Percentiles rank a stretch among this genome's conserved stretches.
Evolutionary conservation across 2,888 invertebrate species (phyloP).

Genomic region (Acleris emargana): DNA sequence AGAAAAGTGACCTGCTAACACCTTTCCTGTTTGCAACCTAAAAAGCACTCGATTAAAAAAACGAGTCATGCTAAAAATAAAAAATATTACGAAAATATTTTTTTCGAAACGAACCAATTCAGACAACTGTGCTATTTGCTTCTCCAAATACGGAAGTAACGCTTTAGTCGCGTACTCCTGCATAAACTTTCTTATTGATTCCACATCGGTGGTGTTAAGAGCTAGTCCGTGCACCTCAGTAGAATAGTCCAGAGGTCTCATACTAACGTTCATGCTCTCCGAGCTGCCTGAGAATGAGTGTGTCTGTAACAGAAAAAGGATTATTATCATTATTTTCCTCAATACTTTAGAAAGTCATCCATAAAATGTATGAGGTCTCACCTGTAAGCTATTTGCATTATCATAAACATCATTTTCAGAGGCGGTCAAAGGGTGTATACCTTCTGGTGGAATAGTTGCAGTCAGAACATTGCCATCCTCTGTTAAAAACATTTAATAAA

Average conservation of each 20-base stretch:
- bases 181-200: slow-evolving; percentile 92
- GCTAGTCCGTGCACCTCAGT: slow-evolving; percentile 88
- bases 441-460: slow-evolving; percentile 53
- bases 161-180: slow-evolving; percentile 94
- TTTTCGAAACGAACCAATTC: slow-evolving; percentile 84
- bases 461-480: slow-evolving; percentile 54
- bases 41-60: slow-evolving; percentile 39
- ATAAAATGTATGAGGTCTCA: slow-evolving; percentile 41
- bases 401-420: slow-evolving; percentile 84
- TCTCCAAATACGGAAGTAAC: slow-evolving; percentile 95
- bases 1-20: slow-evolving; percentile 95
- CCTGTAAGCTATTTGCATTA: slow-evolving; percentile 82
- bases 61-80: slow-evolving; percentile 21
- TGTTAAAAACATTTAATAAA: slow-evolving; percentile 34
- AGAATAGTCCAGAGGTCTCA: slow-evolving; percentile 71
- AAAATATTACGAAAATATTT: slow-evolving; percentile 11
- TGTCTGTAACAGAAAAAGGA: slow-evolving; percentile 56
- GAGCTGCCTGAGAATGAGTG: slow-evolving; percentile 81
- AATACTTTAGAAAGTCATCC: slow-evolving; percentile 1
- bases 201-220: slow-evolving; percentile 92
- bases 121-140: slow-evolving; percentile 90
- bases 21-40: slow-evolving; percentile 94
- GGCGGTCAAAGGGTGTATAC: slow-evolving; percentile 89
- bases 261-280: slow-evolving; percentile 84
- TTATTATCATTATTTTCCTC: neutral